Evolutionary conservation across 2,797 vertebrate genomes (phyloP), one percentile per base, ranked within the genome.

Genomic region (Sebastes dallii): DNA sequence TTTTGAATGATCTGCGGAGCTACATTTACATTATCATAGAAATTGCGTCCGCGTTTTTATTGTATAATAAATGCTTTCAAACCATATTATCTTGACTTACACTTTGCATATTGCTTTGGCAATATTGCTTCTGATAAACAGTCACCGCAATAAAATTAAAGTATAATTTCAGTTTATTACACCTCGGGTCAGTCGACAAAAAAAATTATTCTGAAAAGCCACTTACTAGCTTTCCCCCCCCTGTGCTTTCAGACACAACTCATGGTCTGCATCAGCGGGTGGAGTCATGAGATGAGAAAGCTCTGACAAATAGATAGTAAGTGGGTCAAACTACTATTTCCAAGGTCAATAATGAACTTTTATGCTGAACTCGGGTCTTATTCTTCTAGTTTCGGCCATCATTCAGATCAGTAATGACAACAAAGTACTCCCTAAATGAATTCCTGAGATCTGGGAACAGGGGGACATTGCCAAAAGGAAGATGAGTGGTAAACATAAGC

Each of bases 1-100:
- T 64, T 71, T 68, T 72, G 56, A 75, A 58, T 69, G 54, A 85
- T 83, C 55, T 72, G 25, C 46, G 32, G 39, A 46, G 69, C 42
- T 50, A 22, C 39, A 60, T 60, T 76, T 29, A 77, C 68, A 60
- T 81, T 68, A 67, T 78, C 60, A 55, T 27, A 66, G 46, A 68
- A 32, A 52, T 32, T 56, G 55, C 13, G 6, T 27, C 61, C 13
- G 24, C 18, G 39, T 65, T 8, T 80, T 46, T 46, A 69, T 22
- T 64, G 30, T 70, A 18, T 58, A 46, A 66, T 54, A 54, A 71
- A 50, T 39, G 39, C 42, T 46, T 36, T 61, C 46, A 60, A 66
- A 80, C 39, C 3, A 62, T 32, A 77, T 72, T 1, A 78, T 75
- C 50, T 42, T 3, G 46, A 36, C 36, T 62, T 59, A 25, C 1